These are phyloP conservation scores for Pangasius djambal DNA, from an alignment of 2,797 vertebrate genomes.

Conservation along the genomic window DNA sequence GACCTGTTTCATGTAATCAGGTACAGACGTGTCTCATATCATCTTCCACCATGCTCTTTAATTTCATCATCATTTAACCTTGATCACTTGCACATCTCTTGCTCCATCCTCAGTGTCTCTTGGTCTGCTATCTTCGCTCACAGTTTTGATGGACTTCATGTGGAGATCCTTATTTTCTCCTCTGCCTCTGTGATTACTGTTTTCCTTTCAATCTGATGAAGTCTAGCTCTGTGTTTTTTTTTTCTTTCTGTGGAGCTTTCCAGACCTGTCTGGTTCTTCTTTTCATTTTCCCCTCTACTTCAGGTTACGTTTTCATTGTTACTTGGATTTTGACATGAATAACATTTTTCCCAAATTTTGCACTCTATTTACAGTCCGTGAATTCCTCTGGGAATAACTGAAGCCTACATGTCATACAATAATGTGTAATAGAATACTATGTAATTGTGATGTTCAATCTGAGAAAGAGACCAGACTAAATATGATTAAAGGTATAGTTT, in stretches of 20 bases:
- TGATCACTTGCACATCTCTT: not conserved
- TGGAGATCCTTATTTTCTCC: not conserved
- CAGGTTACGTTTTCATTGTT: not conserved
- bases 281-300: not conserved
- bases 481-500: not conserved
- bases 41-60: not conserved
- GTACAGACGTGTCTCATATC: not conserved
- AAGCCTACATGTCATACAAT: not conserved
- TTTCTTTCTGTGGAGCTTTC: not conserved
- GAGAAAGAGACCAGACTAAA: not conserved
- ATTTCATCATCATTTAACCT: not conserved
- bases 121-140: not conserved
- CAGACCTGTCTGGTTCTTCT: not conserved
- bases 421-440: not conserved
- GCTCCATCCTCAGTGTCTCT: not conserved
- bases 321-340: not conserved
- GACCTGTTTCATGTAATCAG: not conserved
- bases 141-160: not conserved
- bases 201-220: not conserved
- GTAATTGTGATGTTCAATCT: not conserved
- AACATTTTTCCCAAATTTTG: not conserved
- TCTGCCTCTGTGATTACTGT: not conserved
- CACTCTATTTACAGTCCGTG: not conserved
- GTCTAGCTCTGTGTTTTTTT: not conserved
- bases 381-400: not conserved